Conservation (phyloP, 1,140 invertebrate genomes). For the Leptestheria dahalacensis region DNA sequence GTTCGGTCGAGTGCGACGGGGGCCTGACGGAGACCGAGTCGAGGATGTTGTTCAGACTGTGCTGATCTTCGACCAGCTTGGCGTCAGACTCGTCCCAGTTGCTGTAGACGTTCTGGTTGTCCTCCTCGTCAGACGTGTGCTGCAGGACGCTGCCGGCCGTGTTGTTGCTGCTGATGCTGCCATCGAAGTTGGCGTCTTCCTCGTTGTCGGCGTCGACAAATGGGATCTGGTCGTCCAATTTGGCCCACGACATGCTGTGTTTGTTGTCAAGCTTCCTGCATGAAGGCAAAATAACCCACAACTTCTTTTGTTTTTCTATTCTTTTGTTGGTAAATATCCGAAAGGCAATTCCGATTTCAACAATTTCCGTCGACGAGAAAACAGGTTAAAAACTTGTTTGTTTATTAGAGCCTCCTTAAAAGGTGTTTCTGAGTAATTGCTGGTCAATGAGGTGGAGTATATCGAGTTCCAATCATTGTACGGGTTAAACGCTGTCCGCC, state of each 20-base stretch:
- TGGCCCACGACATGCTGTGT: background rate
- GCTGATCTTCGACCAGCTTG: constrained; percentile 1
- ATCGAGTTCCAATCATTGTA: too few relatives aligned
- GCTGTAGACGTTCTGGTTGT: background rate
- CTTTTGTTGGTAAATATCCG: too few relatives aligned
- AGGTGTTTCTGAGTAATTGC: too few relatives aligned
- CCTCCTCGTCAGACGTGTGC: constrained; percentile 9
- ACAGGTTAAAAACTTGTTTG: too few relatives aligned
- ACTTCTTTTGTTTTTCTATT: too few relatives aligned
- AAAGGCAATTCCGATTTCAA: too few relatives aligned
- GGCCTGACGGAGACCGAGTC: constrained; percentile 4
- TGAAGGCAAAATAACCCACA: too few relatives aligned
- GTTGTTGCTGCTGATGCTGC: constrained; percentile 10
- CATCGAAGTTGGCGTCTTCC: constrained; percentile 10
- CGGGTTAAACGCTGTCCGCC: too few relatives aligned
- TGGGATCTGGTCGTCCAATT: constrained; percentile 12
- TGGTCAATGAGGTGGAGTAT: too few relatives aligned
- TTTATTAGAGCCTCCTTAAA: too few relatives aligned
- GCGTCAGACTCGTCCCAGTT: background rate
- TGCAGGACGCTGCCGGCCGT: constrained; percentile 10
- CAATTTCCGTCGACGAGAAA: too few relatives aligned
- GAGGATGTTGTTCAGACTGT: constrained; percentile 14
- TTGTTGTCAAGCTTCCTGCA: constrained; percentile 1
- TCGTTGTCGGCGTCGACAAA: constrained; percentile 14
- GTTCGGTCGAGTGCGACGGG: background rate